Conservation (phyloP, 2,113 vertebrate species). For the Hippocampus mohnikei region DNA sequence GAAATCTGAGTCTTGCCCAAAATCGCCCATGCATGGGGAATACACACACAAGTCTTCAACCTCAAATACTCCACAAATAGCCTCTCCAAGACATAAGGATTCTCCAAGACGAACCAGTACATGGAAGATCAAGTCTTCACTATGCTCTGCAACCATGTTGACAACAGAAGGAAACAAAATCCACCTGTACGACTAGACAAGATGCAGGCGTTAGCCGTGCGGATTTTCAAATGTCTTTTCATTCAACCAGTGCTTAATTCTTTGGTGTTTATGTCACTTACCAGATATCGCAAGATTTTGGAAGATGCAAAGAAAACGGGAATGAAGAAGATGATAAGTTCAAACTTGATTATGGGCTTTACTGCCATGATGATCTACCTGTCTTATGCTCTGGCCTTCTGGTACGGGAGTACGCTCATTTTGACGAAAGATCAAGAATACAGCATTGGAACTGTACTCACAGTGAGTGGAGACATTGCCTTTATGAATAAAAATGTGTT, state of each 20-base stretch:
- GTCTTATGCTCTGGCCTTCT: constrained; percentile 90
- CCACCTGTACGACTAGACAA: too few species aligned
- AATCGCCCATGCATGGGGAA: too few species aligned
- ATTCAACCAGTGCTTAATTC: not conserved
- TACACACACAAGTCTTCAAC: too few species aligned
- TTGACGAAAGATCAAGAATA: constrained; percentile 69
- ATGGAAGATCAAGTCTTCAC: too few species aligned
- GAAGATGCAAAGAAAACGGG: constrained; percentile 85
- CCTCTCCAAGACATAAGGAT: too few species aligned
- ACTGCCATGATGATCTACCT: constrained; percentile 88
- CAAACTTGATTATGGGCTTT: constrained; percentile 84
- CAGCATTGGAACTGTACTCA: constrained; percentile 81
- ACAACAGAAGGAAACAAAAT: too few species aligned
- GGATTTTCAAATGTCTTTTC: not conserved
- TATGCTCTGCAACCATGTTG: too few species aligned
- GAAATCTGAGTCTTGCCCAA: too few species aligned
- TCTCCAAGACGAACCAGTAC: too few species aligned
- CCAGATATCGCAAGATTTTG: constrained; percentile 87
- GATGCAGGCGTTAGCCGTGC: too few species aligned
- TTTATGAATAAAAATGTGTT: not conserved
- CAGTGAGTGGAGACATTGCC: constrained; percentile 74
- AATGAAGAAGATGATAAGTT: constrained; percentile 84
- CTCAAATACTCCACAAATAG: too few species aligned
- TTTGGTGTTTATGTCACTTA: constrained; percentile 22
- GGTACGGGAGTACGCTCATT: constrained; percentile 89